Percentiles rank a stretch among this genome's conserved stretches.
Conservation (phyloP, 2,888 invertebrate species). For the Pandemis cinnamomeana region DNA sequence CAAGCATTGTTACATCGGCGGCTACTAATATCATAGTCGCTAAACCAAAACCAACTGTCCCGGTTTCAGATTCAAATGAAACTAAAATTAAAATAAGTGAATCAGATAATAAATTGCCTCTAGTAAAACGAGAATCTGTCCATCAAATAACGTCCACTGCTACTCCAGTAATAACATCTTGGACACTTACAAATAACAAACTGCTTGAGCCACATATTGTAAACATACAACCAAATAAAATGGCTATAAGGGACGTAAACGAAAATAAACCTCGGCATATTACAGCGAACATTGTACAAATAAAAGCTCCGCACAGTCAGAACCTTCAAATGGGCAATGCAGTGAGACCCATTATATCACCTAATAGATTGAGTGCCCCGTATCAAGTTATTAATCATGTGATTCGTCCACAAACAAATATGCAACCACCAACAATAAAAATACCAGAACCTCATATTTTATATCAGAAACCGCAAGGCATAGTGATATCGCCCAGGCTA, state of each 20-base stretch:
- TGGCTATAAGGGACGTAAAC: constrained; percentile 59
- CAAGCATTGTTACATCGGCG: constrained; percentile 74
- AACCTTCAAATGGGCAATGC: constrained; percentile 61
- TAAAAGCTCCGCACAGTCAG: constrained; percentile 67
- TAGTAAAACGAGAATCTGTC: constrained; percentile 65
- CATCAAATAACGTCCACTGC: constrained; percentile 73
- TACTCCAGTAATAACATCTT: constrained; percentile 84
- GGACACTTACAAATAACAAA: constrained; percentile 81
- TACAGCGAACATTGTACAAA: constrained; percentile 76
- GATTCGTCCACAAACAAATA: constrained; percentile 73
- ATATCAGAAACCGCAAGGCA: constrained; percentile 78
- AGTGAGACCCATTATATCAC: constrained; percentile 65
- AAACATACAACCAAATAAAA: constrained; percentile 63
- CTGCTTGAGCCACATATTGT: constrained; percentile 70
- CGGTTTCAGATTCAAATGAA: constrained; percentile 66
- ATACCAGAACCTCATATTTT: constrained; percentile 84
- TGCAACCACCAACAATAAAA: constrained; percentile 87
- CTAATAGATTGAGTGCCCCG: constrained; percentile 68
- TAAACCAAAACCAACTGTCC: constrained; percentile 68
- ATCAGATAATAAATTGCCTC: constrained; percentile 65
- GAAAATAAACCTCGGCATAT: constrained; percentile 73
- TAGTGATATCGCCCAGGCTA: constrained; percentile 76
- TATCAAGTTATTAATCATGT: constrained; percentile 79
- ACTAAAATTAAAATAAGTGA: constrained; percentile 60
- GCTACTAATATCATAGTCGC: constrained; percentile 72